Evolutionary conservation across 2,888 invertebrate species (phyloP).

Genomic region (Trypoxylon attenuatum): DNA sequence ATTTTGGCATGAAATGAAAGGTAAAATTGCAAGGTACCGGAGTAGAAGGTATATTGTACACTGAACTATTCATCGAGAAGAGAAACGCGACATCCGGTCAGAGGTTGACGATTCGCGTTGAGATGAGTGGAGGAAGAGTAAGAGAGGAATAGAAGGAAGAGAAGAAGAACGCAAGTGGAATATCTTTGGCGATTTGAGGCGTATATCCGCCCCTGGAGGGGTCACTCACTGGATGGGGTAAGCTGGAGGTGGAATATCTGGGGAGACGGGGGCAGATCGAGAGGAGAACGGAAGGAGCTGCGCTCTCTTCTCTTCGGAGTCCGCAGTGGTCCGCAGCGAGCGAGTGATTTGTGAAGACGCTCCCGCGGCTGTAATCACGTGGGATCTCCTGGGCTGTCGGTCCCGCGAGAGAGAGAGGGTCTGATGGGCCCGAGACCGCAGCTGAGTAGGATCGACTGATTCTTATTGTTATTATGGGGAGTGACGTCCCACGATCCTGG

Average conservation of each 20-base stretch:
- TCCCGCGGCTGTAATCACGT: conserved; percentile 73
- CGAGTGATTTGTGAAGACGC: conserved; percentile 75
- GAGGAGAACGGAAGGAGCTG: conserved; percentile 8
- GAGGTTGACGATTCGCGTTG: too few relatives aligned
- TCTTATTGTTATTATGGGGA: conserved; percentile 74
- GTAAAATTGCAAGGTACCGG: too few relatives aligned
- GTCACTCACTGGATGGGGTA: conserved; percentile 13
- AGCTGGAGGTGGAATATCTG: conserved; percentile 17
- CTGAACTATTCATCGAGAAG: too few relatives aligned
- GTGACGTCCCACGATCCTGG: conserved; percentile 71
- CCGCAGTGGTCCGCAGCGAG: conserved; percentile 38
- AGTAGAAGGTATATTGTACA: too few relatives aligned
- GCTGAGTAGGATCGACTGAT: conserved; percentile 59
- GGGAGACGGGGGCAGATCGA: conserved; percentile 8
- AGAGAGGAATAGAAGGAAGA: conserved; percentile 40
- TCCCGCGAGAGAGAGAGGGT: conserved; percentile 54
- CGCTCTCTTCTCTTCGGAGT: conserved; percentile 31
- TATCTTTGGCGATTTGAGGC: conserved; percentile 40
- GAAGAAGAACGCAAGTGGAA: conserved; percentile 53
- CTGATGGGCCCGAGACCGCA: conserved; percentile 33
- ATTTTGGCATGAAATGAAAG: too few relatives aligned
- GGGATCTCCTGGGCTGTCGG: conserved; percentile 71
- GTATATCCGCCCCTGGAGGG: conserved; percentile 31
- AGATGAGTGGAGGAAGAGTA: too few relatives aligned
- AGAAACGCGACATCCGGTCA: too few relatives aligned